Evolutionary conservation across 1,140 invertebrate species (phyloP).

Genomic region (Berghia stephanieae): DNA sequence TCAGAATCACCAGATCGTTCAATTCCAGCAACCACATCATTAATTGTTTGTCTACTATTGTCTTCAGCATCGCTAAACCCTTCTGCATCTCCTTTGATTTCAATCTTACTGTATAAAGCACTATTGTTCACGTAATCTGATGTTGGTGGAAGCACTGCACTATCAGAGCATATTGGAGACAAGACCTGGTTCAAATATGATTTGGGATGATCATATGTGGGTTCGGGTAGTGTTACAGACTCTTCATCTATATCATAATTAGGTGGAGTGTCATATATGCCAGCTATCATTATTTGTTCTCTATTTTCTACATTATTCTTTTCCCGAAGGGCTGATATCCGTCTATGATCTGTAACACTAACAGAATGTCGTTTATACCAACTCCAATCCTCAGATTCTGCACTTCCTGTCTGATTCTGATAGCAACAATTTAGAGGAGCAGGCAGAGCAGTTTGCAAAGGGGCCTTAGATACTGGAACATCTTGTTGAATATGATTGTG

Average conservation of each 20-base stretch:
- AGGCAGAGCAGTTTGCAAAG: conserved; percentile 19
- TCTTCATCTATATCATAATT: conserved; percentile 38
- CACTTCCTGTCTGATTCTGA: conserved; percentile 27
- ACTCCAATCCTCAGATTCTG: conserved; percentile 38
- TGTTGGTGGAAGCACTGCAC: no score
- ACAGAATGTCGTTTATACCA: conserved; percentile 58
- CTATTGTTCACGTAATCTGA: no score
- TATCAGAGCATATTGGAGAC: neutral
- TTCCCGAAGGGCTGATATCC: conserved; percentile 42
- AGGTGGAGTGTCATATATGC: conserved; percentile 60
- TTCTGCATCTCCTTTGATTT: neutral
- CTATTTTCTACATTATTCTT: conserved; percentile 52
- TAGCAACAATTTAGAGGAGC: conserved; percentile 32
- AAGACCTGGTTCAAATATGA: no score
- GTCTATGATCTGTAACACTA: conserved; percentile 53
- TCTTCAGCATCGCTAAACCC: conserved; percentile 1
- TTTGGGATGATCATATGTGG: neutral
- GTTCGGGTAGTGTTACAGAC: neutral
- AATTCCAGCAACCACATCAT: no score
- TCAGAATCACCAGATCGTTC: no score
- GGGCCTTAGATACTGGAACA: neutral
- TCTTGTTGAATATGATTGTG: no score
- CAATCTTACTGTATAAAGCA: neutral
- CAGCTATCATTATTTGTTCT: conserved; percentile 49
- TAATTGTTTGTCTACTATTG: no score